A percentile compares a stretch with the other conserved stretches of the same genome.
These are phyloP conservation scores for Sternarchorhynchus goeldii DNA, from an alignment of 2,797 vertebrate species.

Conservation along the genomic window DNA sequence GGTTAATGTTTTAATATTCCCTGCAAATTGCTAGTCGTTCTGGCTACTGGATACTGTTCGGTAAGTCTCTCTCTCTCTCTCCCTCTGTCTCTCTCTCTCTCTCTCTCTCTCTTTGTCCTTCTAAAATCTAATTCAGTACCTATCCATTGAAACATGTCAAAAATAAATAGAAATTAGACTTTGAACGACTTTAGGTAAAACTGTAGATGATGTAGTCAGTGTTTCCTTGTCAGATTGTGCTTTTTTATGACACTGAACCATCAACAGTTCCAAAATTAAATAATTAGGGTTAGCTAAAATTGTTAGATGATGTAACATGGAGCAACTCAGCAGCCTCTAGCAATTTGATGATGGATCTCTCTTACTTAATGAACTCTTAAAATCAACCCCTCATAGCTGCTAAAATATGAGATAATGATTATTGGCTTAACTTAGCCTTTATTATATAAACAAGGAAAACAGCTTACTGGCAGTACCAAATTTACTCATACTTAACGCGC, in stretches of 20 bases:
- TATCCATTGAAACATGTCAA: no score
- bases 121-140: no score
- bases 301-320: conserved; percentile 13
- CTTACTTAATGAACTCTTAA: conserved; percentile 47
- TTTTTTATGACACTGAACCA: not conserved
- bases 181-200: no score
- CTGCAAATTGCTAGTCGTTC: not conserved
- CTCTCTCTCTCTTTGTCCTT: not conserved
- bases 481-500: conserved; percentile 21
- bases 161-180: no score
- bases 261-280: not conserved
- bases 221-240: no score
- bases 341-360: conserved; percentile 28
- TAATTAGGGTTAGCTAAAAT: not conserved
- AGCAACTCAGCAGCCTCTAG: conserved; percentile 29
- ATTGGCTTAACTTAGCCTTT: conserved; percentile 32
- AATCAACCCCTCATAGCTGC: conserved; percentile 34
- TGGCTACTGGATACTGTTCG: not conserved
- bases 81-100: not conserved
- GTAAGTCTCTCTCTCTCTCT: not conserved
- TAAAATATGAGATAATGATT: conserved; percentile 25
- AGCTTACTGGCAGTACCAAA: conserved; percentile 1
- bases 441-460: conserved; percentile 21
- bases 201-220: no score
- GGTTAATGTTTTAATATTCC: conserved; percentile 1